Evolutionary conservation across 2,888 invertebrate species (phyloP).

Genomic region (Melanophora roralis): DNA sequence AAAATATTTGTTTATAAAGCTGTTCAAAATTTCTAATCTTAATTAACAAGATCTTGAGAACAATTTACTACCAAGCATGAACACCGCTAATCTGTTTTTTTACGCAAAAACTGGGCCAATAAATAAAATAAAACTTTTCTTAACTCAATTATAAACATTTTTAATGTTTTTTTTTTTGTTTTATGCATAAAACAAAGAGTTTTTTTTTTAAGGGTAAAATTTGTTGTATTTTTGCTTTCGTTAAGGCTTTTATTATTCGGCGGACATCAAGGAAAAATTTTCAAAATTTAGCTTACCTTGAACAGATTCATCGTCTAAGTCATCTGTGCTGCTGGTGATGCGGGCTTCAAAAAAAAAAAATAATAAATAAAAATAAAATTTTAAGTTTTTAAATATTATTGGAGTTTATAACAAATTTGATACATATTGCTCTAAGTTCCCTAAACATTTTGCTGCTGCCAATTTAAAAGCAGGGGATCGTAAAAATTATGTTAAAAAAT

Average conservation of each 20-base stretch:
- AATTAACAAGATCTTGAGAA: not conserved
- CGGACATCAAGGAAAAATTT: slow-evolving; percentile 77
- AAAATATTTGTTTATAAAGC: too few species aligned
- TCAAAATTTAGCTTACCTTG: slow-evolving; percentile 78
- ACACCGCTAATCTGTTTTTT: not conserved
- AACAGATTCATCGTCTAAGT: slow-evolving; percentile 81
- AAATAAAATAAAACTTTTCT: not conserved
- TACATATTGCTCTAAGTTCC: too few species aligned
- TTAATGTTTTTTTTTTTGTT: slow-evolving; percentile 31
- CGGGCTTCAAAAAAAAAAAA: slow-evolving; percentile 79
- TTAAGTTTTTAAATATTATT: too few species aligned
- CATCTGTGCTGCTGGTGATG: slow-evolving; percentile 90
- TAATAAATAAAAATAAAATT: not conserved
- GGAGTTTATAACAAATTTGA: too few species aligned
- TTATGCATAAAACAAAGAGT: slow-evolving; percentile 37
- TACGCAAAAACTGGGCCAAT: slow-evolving; percentile 17
- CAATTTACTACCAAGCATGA: too few species aligned
- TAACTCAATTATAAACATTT: slow-evolving; percentile 15
- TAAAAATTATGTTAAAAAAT: too few species aligned
- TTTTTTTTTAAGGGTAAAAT: slow-evolving; percentile 15
- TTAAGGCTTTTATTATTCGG: slow-evolving; percentile 70
- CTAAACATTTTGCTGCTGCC: too few species aligned
- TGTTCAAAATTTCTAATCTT: too few species aligned
- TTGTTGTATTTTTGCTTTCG: not conserved
- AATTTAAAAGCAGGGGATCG: too few species aligned